Base-by-base conservation (phyloP, 1,140 invertebrate genomes). In the Nautilus pompilius region DNA sequence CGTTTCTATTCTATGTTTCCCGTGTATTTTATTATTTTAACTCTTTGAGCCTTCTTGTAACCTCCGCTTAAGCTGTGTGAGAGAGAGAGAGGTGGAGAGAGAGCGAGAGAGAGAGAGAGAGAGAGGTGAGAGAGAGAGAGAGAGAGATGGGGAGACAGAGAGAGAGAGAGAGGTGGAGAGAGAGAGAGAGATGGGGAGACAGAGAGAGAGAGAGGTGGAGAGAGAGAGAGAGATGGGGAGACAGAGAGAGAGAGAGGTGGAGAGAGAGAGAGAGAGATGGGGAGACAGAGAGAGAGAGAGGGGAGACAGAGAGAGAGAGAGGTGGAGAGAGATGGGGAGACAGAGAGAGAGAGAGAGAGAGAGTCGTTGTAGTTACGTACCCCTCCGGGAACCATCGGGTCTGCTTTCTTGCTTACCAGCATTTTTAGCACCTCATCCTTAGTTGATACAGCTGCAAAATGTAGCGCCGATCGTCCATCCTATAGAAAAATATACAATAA, bases 371-470 rank as follows among this genome's bases (percentile, higher is more conserved):
- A 24, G 24, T 26, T n/a, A 89, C 91, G 89, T 87, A 98, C 95
- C 81, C 94, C 94, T 77, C 94, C 95, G 6, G 91, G 89, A 28
- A 92, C 89, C 75, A 91, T 93, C 28, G 93, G 89, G 84, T 98
- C 95, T 3, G 96, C 93, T 80, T 90, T 90, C 81, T 93, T 93
- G 45, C 89, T 88, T 49, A 98, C 83, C 8, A 98, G 86, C 30
- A 95, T 84, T 77, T 95, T 93, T 76, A 98, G 91, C 57, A 96
- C 92, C 80, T 99, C 96, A 82, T 98, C 95, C 73, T 94, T 88
- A 24, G 92, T 94, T 81, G 93, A 91, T 87, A 93, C 91, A 30
- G 94, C 91, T 20, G 95, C 93, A 80, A 95, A 90, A 82, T 97
- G 94, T 28, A 97, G 86, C 29, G 90, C 92, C 85, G 95, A 95